Base-by-base conservation (phyloP, 2,888 invertebrate species). In the Trichogramma evanescens region DNA sequence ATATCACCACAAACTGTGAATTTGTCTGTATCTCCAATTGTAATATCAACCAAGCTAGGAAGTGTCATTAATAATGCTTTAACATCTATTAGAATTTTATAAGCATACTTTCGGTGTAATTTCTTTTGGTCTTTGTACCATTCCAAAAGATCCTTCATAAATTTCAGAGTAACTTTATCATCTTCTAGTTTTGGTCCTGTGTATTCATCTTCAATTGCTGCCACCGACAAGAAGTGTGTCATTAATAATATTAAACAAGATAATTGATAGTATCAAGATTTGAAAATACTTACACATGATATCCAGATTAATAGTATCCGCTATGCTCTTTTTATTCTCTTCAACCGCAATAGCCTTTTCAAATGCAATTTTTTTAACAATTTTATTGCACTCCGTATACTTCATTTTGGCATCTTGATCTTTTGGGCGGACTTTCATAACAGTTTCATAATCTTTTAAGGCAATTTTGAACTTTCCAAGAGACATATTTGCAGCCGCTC, bases 1-100 rank as follows among this genome's bases (percentile, higher is more conserved):
- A 99, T 93, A 79, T 99, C 98, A 8, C 98, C 98, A 78, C 98
- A 99, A 55, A 99, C 91, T 49, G 98, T 99, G 79, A 99, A 98
- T 80, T 97, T 96, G 63, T 87, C 83, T 43, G 89, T 86, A 71
- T 90, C 89, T 3, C 88, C 88, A 67, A 99, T 91, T 64, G 83
- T 83, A 58, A 99, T 91, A 75, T 98, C 93, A 3, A 99, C 86
- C 67, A 99, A 80, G 7, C 95, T 90, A 39, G 95, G 91, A 74
- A 91, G 91, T 57, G 83, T 84, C 81, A 87, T 87, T 71, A 97
- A 88, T 76, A 89, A 89, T 9, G 86, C 81, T 79, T 93, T 93
- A 9, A 95, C 87, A 71, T 96, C 94, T 68, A 96, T 82, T 66
- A 99, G 83, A 72, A 99, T 98, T 93, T 95, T 93, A 79, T 93